phyloP scores from a whole-genome alignment of 2,113 vertebrate species.

The Emydura subglobosa region DNA sequence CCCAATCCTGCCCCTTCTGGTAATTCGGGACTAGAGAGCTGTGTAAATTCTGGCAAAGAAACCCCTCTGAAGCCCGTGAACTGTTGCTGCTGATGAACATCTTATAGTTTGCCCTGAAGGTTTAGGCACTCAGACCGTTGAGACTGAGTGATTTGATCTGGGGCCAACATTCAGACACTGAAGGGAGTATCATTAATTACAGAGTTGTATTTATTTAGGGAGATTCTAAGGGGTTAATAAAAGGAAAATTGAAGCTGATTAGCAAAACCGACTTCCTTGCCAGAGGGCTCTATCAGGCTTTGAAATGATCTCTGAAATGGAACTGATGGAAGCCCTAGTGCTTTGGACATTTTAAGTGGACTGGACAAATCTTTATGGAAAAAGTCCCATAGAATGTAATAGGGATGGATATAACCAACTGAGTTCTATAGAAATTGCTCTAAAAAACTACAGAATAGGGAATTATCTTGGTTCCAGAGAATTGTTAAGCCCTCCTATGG shows the following conservation, averaged over 20 bases:
- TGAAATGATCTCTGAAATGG: neutral
- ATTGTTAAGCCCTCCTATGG: neutral
- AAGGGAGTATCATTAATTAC: slow-evolving; percentile 32
- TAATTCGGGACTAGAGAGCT: neutral
- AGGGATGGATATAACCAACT: neutral
- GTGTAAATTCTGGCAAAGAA: slow-evolving; percentile 25
- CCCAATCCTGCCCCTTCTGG: neutral
- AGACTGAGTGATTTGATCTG: slow-evolving; percentile 34
- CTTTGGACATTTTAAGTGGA: slow-evolving; percentile 25
- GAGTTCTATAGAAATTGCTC: neutral
- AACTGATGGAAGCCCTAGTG: neutral
- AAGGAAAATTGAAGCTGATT: slow-evolving; percentile 41
- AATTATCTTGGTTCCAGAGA: neutral
- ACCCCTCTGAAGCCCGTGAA: slow-evolving; percentile 11
- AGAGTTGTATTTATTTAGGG: slow-evolving; percentile 42
- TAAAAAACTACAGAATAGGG: neutral
- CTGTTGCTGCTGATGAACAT: slow-evolving; percentile 7
- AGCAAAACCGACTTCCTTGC: neutral
- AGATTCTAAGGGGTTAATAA: slow-evolving; percentile 21
- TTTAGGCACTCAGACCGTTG: neutral
- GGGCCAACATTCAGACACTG: neutral
- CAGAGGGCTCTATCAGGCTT: neutral
- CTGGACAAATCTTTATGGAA: neutral
- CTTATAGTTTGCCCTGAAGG: slow-evolving; percentile 5
- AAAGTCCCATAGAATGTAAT: neutral